Conservation (phyloP, 1,140 invertebrate genomes). For the Calycopis cecrops region DNA sequence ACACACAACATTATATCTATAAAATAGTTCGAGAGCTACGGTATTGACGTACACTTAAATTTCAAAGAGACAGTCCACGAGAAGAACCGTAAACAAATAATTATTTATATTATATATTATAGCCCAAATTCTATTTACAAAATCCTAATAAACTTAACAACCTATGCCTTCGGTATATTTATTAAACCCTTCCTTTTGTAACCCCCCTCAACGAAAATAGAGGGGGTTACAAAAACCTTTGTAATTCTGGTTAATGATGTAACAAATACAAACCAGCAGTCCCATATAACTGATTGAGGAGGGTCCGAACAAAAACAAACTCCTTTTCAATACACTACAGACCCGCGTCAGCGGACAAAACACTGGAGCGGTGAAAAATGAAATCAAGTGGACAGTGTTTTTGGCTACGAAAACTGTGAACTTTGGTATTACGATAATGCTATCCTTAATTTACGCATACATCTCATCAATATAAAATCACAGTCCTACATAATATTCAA, state of each 20-base stretch:
- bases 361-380: constrained; percentile 69
- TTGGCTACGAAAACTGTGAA: constrained; percentile 26
- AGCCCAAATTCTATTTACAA: no score
- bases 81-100: no score
- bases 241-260: constrained; percentile 58
- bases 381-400: constrained; percentile 64
- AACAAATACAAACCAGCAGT: constrained; percentile 29
- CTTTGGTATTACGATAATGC: constrained; percentile 17
- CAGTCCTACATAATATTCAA: no score
- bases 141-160: no score
- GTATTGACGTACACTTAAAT: no score
- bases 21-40: no score
- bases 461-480: no score
- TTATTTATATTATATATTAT: no score
- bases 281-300: constrained; percentile 46
- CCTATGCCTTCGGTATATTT: not conserved
- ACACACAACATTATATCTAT: no score
- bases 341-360: constrained; percentile 66
- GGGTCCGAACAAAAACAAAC: constrained; percentile 57
- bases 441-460: not conserved
- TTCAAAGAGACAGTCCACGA: no score
- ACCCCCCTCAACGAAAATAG: no score
- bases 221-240: constrained; percentile 20
- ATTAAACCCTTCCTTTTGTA: not conserved
- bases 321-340: constrained; percentile 51